These are phyloP conservation scores for Rhegmatorhina hoffmannsi DNA, from an alignment of 2,113 vertebrate species.

Conservation along the genomic window DNA sequence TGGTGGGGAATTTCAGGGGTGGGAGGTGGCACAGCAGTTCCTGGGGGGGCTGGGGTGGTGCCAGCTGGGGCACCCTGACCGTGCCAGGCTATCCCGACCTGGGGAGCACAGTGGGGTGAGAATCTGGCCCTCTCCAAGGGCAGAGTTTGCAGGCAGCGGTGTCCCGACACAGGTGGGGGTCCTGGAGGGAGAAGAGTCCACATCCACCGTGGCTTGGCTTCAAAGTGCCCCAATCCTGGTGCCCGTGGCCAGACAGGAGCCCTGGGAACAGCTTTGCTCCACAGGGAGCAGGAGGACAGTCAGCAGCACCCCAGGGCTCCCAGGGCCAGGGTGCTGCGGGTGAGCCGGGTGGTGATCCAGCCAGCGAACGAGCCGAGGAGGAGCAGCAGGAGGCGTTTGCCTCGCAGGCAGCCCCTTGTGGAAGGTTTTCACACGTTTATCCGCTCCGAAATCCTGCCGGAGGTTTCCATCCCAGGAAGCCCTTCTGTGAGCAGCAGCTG, in stretches of 20 bases:
- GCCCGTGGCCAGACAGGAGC: not conserved
- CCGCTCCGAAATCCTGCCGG: rapidly evolving
- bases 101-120: not conserved
- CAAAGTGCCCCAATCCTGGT: not conserved
- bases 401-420: not conserved
- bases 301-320: not conserved
- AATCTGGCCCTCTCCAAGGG: not conserved
- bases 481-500: not conserved
- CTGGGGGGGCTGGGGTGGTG: not conserved
- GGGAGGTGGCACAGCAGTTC: not conserved
- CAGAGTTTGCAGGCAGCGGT: too few relatives aligned
- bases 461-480: not conserved
- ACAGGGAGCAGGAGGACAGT: rapidly evolving
- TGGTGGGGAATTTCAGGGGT: not conserved
- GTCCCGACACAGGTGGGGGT: not conserved
- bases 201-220: not conserved
- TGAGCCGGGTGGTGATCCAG: rapidly evolving
- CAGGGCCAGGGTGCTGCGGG: rapidly evolving
- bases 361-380: not conserved
- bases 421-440: not conserved
- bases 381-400: not conserved
- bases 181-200: not conserved
- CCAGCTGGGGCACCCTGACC: not conserved
- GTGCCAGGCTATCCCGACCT: not conserved
- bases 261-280: not conserved